Evolutionary conservation across 2,797 vertebrate genomes (phyloP), one percentile per base, ranked within the genome.

Genomic region (Gambelia wislizenii): DNA sequence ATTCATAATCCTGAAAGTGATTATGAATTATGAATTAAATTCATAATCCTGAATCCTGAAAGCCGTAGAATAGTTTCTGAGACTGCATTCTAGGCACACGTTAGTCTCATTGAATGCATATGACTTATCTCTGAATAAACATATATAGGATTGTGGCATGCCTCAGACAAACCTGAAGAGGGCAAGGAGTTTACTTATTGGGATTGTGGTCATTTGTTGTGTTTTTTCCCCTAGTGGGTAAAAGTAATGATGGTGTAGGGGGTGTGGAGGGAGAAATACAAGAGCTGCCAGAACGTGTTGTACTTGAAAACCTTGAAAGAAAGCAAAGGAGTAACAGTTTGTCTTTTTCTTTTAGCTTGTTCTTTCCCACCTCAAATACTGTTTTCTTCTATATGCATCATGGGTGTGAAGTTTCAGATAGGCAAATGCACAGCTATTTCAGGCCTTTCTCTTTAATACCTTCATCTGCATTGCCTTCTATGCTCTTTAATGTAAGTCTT

Each of bases 101-200:
- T 86, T 47, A 44, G 30, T 12, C 54, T 42, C 30, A 30, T 44
- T 81, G 52, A 81, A 82, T 72, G 22, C 20, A 42, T 10, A 8
- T 42, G 33, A 76, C 4, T 44, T 76, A 61, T 33, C n/a, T 82
- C 22, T 78, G n/a, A 78, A 49, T 78, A 86, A 96, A 96, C 93
- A 91, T 1, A 16, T 22, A 30, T 39, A 44, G 52, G 52, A 12
- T 44, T 27, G 39, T 75, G 70, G 52, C 56, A 59, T 79, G 8
- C 95, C 96, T 96, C 94, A 95, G 93, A 95, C 92, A 93, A 93
- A 92, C 92, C 93, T 92, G 95, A 95, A 96, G 92, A 93, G 92
- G 94, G 94, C 92, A 84, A 94, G 90, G 93, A 96, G 97, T 97
- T 96, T 94, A 97, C 96, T 96, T 97, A 95, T 96, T 87, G 96